Percentiles rank a stretch among this genome's conserved stretches.
Evolutionary conservation across 1,140 invertebrate genomes (phyloP).

Genomic region (Lordiphosa mommai): DNA sequence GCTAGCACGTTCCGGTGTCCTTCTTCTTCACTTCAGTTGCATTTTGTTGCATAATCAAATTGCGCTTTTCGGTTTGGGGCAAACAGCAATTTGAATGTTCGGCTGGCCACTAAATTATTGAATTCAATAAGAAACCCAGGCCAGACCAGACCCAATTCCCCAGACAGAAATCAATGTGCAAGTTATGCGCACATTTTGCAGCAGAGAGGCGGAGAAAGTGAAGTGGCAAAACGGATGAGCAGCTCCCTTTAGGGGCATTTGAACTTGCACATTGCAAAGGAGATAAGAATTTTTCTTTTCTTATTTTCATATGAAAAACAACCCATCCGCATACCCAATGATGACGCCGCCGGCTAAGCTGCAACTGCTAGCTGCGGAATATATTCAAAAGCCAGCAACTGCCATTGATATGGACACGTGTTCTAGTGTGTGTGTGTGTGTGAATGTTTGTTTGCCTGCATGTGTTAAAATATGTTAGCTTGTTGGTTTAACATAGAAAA

Average conservation of each 20-base stretch:
- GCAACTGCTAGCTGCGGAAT: slow-evolving; percentile 47
- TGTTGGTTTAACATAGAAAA: slow-evolving; percentile 74
- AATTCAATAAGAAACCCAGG: slow-evolving; percentile 68
- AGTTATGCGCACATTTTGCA: slow-evolving; percentile 67
- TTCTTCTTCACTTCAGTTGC: slow-evolving; percentile 30
- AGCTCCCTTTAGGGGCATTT: slow-evolving; percentile 68
- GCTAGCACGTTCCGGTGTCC: slow-evolving; percentile 38
- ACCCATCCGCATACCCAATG: slow-evolving; percentile 35
- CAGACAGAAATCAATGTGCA: slow-evolving; percentile 73
- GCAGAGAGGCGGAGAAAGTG: slow-evolving; percentile 7
- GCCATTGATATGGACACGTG: slow-evolving; percentile 73
- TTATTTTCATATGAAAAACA: slow-evolving; percentile 75
- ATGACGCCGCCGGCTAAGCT: slow-evolving; percentile 59
- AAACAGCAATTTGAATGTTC: slow-evolving; percentile 70
- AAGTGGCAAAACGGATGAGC: slow-evolving; percentile 50
- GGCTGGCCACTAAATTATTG: slow-evolving; percentile 71
- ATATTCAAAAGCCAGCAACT: slow-evolving; percentile 66
- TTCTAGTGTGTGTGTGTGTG: slow-evolving; percentile 12
- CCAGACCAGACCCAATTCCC: slow-evolving; percentile 55
- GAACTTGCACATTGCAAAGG: slow-evolving; percentile 65
- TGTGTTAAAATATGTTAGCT: slow-evolving; percentile 77
- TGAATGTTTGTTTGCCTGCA: slow-evolving; percentile 37
- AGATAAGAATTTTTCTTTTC: slow-evolving; percentile 75
- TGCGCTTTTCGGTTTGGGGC: slow-evolving; percentile 58
- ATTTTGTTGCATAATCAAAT: slow-evolving; percentile 65